A percentile compares a stretch with the other conserved stretches of the same genome.
Evolutionary conservation across 1,140 invertebrate genomes (phyloP).

Genomic region (Drosophila lacteicornis): DNA sequence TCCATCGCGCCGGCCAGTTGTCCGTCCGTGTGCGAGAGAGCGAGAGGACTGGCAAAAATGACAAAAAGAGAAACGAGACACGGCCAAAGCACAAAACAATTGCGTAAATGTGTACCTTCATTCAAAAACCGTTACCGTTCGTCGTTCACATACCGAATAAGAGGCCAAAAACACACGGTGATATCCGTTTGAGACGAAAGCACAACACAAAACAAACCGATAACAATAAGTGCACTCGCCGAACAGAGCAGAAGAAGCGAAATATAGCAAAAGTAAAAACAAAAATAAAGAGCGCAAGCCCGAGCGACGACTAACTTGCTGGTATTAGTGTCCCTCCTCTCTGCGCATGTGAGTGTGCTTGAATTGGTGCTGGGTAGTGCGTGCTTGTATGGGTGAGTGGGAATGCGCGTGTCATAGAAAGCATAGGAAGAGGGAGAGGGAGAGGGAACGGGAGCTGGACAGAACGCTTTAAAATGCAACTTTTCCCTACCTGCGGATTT

Average conservation of each 20-base stretch:
- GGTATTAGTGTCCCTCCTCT: slow-evolving; percentile 14
- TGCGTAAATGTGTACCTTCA: slow-evolving; percentile 45
- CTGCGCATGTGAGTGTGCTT: slow-evolving; percentile 20
- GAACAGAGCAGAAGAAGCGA: slow-evolving; percentile 13
- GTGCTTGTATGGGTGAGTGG: slow-evolving; percentile 22
- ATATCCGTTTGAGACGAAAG: slow-evolving; percentile 18
- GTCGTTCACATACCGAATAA: slow-evolving; percentile 14
- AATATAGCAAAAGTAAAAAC: slow-evolving; percentile 47
- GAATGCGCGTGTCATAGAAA: slow-evolving; percentile 43
- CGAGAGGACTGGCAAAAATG: neutral
- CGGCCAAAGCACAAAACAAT: slow-evolving; percentile 34
- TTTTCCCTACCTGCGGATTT: slow-evolving; percentile 19
- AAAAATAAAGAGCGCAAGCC: slow-evolving; percentile 62
- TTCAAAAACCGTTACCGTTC: slow-evolving; percentile 12
- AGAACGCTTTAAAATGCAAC: slow-evolving; percentile 18
- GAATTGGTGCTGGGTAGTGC: slow-evolving; percentile 12
- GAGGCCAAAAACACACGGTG: slow-evolving; percentile 10
- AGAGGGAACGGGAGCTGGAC: neutral
- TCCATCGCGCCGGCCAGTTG: slow-evolving; percentile 12
- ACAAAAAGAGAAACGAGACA: slow-evolving; percentile 29
- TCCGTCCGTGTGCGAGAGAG: slow-evolving; percentile 10
- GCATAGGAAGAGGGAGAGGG: slow-evolving; percentile 13
- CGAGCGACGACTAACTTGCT: slow-evolving; percentile 12
- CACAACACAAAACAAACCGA: slow-evolving; percentile 53
- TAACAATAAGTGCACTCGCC: slow-evolving; percentile 39